Percentiles rank a stretch among this genome's conserved stretches.
Conservation (phyloP, 53 echinoderm and acorn worm genomes). For the Crossaster papposus region DNA sequence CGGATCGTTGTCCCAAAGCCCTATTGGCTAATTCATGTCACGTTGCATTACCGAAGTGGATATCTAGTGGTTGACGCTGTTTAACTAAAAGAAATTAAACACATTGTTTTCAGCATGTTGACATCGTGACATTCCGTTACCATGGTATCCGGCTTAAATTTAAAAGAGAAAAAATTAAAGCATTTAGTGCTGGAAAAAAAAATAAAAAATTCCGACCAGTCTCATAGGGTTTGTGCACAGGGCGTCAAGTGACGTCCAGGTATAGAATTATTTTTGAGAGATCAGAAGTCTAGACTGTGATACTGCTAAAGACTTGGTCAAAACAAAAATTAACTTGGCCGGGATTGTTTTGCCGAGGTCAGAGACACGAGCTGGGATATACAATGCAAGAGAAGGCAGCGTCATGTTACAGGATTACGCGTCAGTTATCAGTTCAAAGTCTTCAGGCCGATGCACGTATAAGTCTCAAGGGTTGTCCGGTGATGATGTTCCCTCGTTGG, state of each 20-base stretch:
- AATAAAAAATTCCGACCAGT: too few species aligned
- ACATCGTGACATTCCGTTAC: neutral
- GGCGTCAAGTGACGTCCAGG: too few species aligned
- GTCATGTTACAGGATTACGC: neutral
- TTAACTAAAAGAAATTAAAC: neutral
- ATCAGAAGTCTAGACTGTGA: neutral
- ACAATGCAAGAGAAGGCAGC: neutral
- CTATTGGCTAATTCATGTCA: neutral
- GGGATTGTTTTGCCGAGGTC: neutral
- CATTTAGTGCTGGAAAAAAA: too few species aligned
- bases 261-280: too few species aligned
- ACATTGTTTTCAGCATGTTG: neutral
- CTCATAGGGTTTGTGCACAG: too few species aligned
- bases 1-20: neutral
- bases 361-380: neutral
- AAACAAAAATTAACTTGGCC: neutral
- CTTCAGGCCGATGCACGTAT: neutral
- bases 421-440: neutral
- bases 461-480: constrained; percentile 7
- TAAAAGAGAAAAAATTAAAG: too few species aligned
- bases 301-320: neutral
- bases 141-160: neutral
- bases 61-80: neutral
- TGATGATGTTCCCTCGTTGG: neutral
- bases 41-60: neutral